phyloP scores from a whole-genome alignment of 2,113 vertebrate species.

The Aleadryas rufinucha region DNA sequence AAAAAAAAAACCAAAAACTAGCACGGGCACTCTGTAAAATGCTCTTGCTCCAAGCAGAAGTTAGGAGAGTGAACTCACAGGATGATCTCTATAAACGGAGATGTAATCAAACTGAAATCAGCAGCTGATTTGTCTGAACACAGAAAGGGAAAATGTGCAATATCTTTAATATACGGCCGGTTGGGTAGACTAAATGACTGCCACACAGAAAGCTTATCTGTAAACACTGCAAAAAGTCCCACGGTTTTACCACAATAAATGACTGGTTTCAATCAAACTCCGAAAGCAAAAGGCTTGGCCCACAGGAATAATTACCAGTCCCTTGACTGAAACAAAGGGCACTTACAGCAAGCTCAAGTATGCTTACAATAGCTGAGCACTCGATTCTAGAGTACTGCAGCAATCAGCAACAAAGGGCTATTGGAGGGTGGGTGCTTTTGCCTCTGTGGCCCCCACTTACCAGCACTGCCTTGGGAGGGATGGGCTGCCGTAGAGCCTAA shows the following conservation, averaged over 20 bases:
- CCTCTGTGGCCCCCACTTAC: not conserved
- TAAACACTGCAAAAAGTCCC: slow-evolving; percentile 67
- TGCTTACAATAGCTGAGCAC: slow-evolving; percentile 31
- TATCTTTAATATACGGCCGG: slow-evolving; percentile 68
- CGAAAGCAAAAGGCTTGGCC: slow-evolving; percentile 60
- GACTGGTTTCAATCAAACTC: slow-evolving; percentile 71
- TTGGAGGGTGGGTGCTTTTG: rapidly evolving
- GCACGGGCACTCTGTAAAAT: not conserved
- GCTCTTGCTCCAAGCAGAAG: not conserved
- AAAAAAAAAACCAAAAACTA: not conserved
- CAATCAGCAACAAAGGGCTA: not conserved
- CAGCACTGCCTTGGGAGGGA: not conserved
- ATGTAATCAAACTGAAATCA: slow-evolving; percentile 52
- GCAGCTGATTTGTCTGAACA: slow-evolving; percentile 47
- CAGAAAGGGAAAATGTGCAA: slow-evolving; percentile 4
- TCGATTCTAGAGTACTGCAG: slow-evolving; percentile 44
- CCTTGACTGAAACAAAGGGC: slow-evolving; percentile 71
- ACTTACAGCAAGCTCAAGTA: slow-evolving; percentile 60
- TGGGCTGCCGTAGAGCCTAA: not conserved
- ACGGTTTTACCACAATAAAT: slow-evolving; percentile 67
- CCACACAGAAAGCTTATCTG: slow-evolving; percentile 65
- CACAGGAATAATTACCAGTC: slow-evolving; percentile 69
- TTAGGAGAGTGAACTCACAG: not conserved
- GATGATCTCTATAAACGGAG: not conserved
- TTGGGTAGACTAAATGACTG: slow-evolving; percentile 61